These are phyloP conservation scores for Trachemys scripta DNA, from an alignment of 2,113 vertebrate genomes.

Conservation along the genomic window DNA sequence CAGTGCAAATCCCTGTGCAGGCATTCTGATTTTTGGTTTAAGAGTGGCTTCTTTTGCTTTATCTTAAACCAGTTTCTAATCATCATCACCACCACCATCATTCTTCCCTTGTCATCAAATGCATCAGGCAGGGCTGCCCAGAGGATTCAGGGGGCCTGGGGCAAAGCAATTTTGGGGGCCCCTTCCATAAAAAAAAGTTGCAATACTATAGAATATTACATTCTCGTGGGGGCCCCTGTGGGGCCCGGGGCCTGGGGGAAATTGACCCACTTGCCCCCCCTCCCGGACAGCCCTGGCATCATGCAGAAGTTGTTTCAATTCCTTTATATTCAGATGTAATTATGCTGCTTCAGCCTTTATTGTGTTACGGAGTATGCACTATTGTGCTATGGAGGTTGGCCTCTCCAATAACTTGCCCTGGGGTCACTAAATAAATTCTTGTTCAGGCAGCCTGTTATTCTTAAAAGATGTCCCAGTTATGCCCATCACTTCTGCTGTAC, in stretches of 20 bases:
- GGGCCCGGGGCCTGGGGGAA: no score
- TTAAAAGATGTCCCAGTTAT: neutral
- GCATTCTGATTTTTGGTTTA: no score
- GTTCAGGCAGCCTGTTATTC: neutral
- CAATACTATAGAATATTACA: no score
- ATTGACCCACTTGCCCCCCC: no score
- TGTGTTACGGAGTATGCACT: neutral
- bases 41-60: neutral
- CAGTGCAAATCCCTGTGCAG: no score
- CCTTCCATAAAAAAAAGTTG: no score
- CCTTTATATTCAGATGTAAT: rapidly evolving
- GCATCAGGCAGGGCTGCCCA: neutral
- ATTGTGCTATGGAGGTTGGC: neutral
- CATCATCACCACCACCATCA: neutral
- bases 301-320: neutral
- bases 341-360: neutral
- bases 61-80: neutral
- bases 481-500: neutral
- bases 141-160: no score
- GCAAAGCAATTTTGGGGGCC: no score
- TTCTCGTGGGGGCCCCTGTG: no score
- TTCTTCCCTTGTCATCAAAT: neutral
- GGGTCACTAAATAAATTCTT: neutral
- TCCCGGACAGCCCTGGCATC: no score
- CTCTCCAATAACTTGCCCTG: neutral